Conservation (phyloP, 2,888 invertebrate species). For the Drosophila vallismaia region DNA sequence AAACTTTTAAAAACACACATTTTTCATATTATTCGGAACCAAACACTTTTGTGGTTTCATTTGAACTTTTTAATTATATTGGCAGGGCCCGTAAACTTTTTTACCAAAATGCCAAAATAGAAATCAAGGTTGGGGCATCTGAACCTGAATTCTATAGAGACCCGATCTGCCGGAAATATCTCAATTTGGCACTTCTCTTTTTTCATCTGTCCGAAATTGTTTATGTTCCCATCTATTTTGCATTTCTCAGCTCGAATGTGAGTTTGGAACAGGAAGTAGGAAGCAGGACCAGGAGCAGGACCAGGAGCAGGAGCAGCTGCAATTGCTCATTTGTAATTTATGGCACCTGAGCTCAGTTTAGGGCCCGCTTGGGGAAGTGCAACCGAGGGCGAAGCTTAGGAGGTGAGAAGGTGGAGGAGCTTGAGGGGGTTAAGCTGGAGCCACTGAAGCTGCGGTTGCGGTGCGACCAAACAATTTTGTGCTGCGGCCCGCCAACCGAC, state of each 20-base stretch:
- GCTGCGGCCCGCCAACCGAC: constrained; percentile 21
- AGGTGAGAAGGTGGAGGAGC: neutral
- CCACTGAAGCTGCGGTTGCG: constrained; percentile 36
- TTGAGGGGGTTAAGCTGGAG: constrained; percentile 14
- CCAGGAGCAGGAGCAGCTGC: constrained; percentile 40
- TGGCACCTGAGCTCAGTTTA: constrained; percentile 69
- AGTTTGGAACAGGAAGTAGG: neutral
- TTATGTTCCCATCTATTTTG: constrained; percentile 48
- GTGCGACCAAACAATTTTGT: constrained; percentile 39
- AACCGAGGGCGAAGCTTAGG: neutral
- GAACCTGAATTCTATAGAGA: constrained; percentile 4
- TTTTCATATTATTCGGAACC: neutral
- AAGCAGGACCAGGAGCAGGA: constrained; percentile 32
- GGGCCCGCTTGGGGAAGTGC: constrained; percentile 47
- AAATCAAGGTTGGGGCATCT: neutral
- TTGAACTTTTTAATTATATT: constrained; percentile 1
- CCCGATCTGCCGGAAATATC: constrained; percentile 27
- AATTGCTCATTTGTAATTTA: constrained; percentile 75
- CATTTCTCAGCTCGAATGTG: constrained; percentile 33
- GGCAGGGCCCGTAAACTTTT: neutral
- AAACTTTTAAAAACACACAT: constrained; percentile 13
- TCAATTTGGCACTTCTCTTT: constrained; percentile 16
- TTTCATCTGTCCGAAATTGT: constrained; percentile 42
- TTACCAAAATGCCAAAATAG: neutral
- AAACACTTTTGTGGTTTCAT: neutral